phyloP scores from a whole-genome alignment of 92 coral and sea anemone genomes.

The Porites cylindrica region DNA sequence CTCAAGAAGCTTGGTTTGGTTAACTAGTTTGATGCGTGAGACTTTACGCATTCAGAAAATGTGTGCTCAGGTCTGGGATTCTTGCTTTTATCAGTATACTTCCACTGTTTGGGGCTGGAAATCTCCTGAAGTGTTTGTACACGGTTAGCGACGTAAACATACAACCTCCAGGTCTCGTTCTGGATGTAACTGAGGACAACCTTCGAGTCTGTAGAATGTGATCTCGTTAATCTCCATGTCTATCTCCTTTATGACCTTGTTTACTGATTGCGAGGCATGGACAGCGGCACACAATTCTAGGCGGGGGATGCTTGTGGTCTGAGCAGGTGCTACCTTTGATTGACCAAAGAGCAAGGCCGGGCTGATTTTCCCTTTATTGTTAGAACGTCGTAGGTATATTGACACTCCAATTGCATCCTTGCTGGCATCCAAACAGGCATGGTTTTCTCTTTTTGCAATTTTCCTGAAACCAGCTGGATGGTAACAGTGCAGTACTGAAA shows the following conservation, averaged over 20 bases:
- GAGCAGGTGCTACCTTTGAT: constrained; percentile 56
- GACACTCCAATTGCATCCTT: constrained; percentile 60
- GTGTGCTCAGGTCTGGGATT: constrained; percentile 53
- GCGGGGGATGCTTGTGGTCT: constrained; percentile 63
- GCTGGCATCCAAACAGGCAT: constrained; percentile 67
- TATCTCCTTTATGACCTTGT: constrained; percentile 18
- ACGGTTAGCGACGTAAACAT: constrained; percentile 67
- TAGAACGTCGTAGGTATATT: constrained; percentile 27
- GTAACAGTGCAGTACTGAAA: constrained; percentile 42
- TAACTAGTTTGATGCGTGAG: constrained; percentile 33
- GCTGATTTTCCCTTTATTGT: constrained; percentile 17
- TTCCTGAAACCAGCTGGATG: constrained; percentile 42
- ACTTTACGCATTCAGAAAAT: constrained; percentile 6
- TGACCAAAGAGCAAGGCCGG: constrained; percentile 48
- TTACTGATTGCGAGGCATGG: constrained; percentile 37
- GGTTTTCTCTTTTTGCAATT: constrained; percentile 44
- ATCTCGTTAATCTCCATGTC: constrained; percentile 31
- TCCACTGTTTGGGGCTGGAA: constrained; percentile 48
- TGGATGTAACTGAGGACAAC: constrained; percentile 65
- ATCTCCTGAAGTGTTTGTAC: constrained; percentile 43
- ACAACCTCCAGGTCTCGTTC: constrained; percentile 59
- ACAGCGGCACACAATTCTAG: constrained; percentile 62
- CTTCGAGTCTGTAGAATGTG: constrained; percentile 57
- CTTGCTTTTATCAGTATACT: constrained; percentile 34
- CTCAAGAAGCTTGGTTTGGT: constrained; percentile 31